Evolutionary conservation across 1,140 invertebrate species (phyloP).

Genomic region (Micrasema longulum): DNA sequence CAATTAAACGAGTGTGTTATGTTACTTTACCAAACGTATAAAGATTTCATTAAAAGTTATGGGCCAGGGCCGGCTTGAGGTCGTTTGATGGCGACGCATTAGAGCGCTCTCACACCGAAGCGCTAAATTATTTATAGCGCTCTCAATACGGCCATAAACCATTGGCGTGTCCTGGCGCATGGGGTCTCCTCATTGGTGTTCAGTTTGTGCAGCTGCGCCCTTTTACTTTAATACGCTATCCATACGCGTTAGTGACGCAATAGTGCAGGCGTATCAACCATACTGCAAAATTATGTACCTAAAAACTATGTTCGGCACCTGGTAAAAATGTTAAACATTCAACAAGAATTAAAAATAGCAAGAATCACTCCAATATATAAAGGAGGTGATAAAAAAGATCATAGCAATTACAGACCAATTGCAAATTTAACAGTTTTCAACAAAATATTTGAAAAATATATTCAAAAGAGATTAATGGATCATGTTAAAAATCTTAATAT

Average conservation of each 20-base stretch:
- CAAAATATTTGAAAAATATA: too few relatives aligned
- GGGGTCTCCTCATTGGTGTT: constrained; percentile 26
- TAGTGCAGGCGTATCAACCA: neutral
- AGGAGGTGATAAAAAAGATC: too few relatives aligned
- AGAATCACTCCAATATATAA: too few relatives aligned
- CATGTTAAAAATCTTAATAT: too few relatives aligned
- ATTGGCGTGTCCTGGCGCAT: constrained; percentile 7
- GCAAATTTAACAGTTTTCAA: too few relatives aligned
- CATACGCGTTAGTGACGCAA: constrained; percentile 33
- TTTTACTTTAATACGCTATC: constrained; percentile 33
- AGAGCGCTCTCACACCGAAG: constrained; percentile 20
- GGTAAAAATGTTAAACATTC: too few relatives aligned
- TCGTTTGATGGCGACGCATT: constrained; percentile 23
- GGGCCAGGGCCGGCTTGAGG: constrained; percentile 22
- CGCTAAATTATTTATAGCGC: constrained; percentile 41
- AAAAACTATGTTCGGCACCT: too few relatives aligned
- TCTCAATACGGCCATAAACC: constrained; percentile 35
- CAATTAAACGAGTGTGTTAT: neutral
- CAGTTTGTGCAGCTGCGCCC: constrained; percentile 32
- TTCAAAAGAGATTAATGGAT: too few relatives aligned
- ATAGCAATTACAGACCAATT: too few relatives aligned
- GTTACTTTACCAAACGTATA: neutral
- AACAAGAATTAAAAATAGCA: too few relatives aligned
- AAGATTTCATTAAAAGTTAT: constrained; percentile 36
- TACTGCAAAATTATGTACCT: too few relatives aligned